phyloP scores from a whole-genome alignment of 2,113 vertebrate species.

The Sander vitreus region DNA sequence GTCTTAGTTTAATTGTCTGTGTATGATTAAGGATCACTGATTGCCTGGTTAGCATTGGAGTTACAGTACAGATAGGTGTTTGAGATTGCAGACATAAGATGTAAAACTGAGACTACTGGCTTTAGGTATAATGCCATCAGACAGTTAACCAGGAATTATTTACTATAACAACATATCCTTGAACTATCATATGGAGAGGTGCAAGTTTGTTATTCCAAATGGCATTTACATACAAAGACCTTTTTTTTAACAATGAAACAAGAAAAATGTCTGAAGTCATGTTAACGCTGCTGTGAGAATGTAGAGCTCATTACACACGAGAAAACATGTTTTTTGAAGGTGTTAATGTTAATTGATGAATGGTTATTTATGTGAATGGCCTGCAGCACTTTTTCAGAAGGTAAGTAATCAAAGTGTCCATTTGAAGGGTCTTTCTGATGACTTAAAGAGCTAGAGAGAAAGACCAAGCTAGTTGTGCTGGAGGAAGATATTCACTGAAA shows the following conservation, averaged over 20 bases:
- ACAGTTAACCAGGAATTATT: background rate
- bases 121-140: background rate
- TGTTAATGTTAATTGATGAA: background rate
- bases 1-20: background rate
- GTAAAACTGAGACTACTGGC: background rate
- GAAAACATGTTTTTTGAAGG: background rate
- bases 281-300: background rate
- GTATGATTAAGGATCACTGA: too few species aligned
- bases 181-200: background rate
- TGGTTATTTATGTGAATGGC: background rate
- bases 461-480: background rate
- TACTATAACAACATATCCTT: background rate
- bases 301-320: slow-evolving; percentile 4
- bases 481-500: background rate
- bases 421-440: background rate
- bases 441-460: background rate
- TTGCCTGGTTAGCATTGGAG: background rate
- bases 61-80: background rate
- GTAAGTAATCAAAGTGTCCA: background rate
- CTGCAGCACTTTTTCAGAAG: background rate
- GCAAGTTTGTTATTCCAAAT: background rate
- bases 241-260: background rate
- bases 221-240: background rate
- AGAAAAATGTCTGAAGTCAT: background rate
- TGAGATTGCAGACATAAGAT: background rate